A percentile compares a stretch with the other conserved stretches of the same genome.
phyloP scores from a whole-genome alignment of 2,888 invertebrate species.

The Eupithecia vulgata region DNA sequence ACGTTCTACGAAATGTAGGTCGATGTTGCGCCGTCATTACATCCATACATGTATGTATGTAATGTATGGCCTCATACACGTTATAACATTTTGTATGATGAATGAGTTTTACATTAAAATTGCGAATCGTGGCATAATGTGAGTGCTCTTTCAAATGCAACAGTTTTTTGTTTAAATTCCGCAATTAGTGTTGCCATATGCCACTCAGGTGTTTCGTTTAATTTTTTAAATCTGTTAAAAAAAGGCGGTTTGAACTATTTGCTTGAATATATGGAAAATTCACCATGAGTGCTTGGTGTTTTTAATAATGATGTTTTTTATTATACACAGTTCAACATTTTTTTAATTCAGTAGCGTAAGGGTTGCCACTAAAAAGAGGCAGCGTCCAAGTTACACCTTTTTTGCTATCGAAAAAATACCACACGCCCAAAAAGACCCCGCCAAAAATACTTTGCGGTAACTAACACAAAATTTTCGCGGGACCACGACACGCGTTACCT shows the following conservation, averaged over 20 bases:
- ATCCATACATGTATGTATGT: conserved; percentile 12
- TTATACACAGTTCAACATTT: not conserved
- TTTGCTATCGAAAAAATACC: conserved; percentile 12
- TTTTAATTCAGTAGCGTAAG: not conserved
- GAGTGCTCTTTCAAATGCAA: conserved; percentile 39
- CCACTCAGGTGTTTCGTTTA: not conserved
- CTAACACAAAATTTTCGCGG: conserved; percentile 31
- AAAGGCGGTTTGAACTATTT: not conserved
- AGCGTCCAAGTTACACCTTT: not conserved
- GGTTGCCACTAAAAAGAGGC: conserved; percentile 1
- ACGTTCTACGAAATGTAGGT: conserved; percentile 38
- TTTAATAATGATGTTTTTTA: not conserved
- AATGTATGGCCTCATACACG: conserved; percentile 18
- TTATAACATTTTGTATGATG: conserved; percentile 28
- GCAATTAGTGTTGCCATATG: conserved; percentile 13
- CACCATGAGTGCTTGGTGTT: not conserved
- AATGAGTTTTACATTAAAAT: conserved; percentile 28
- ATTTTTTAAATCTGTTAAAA: not conserved
- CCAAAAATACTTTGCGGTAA: conserved; percentile 12
- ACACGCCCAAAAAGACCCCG: conserved; percentile 20
- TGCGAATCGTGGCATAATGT: conserved; percentile 27
- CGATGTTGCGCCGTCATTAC: conserved; percentile 35
- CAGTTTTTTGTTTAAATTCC: conserved; percentile 44
- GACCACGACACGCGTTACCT: conserved; percentile 24
- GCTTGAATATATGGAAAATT: not conserved